These are phyloP conservation scores for Idaea straminata DNA, from an alignment of 2,888 invertebrate genomes.

Conservation along the genomic window DNA sequence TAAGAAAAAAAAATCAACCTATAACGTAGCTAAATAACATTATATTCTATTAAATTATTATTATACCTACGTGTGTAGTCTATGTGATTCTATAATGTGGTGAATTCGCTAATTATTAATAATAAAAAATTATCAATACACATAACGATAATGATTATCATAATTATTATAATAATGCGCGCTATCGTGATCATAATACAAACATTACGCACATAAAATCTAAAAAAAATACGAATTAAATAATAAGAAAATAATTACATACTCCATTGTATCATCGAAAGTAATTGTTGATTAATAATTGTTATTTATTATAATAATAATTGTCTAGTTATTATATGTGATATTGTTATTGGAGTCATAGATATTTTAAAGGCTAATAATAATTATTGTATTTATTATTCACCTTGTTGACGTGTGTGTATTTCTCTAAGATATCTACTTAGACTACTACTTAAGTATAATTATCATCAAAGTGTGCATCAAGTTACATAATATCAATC, in stretches of 20 bases:
- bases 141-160: constrained; percentile 23
- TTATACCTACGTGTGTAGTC: constrained; percentile 39
- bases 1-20: constrained; percentile 42
- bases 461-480: background rate
- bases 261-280: constrained; percentile 73
- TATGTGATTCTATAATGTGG: constrained; percentile 42
- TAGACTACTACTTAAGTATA: background rate
- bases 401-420: constrained; percentile 75
- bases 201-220: constrained; percentile 64
- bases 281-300: constrained; percentile 63
- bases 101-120: constrained; percentile 24
- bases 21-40: constrained; percentile 40
- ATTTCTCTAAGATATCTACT: constrained; percentile 44
- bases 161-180: constrained; percentile 36
- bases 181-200: constrained; percentile 56
- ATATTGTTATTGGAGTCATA: constrained; percentile 77
- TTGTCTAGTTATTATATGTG: constrained; percentile 76
- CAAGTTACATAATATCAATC: background rate
- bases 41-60: constrained; percentile 29
- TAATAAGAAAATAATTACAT: constrained; percentile 58
- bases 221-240: constrained; percentile 64
- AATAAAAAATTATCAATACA: constrained; percentile 23
- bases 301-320: constrained; percentile 67
- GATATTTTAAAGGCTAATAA: constrained; percentile 71
- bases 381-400: constrained; percentile 65